phyloP scores from a whole-genome alignment of 2,797 vertebrate species.

The Moxostoma hubbsi region DNA sequence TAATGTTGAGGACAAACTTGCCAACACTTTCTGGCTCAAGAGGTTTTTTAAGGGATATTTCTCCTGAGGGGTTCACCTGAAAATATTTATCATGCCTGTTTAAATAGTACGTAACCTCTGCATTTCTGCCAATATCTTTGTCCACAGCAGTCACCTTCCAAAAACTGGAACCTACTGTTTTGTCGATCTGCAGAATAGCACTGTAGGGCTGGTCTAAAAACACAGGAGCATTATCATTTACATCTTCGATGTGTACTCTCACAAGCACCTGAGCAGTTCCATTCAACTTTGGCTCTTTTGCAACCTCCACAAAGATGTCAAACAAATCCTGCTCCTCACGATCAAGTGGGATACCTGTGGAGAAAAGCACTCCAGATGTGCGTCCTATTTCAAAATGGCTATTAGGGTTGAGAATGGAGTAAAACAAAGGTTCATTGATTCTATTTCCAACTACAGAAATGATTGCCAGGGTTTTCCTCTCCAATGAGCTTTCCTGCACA shows the following conservation, averaged over 20 bases:
- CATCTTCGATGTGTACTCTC: constrained; percentile 80
- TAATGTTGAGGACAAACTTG: constrained; percentile 79
- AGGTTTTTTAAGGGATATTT: constrained; percentile 79
- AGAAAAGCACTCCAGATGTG: constrained; percentile 85
- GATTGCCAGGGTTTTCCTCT: constrained; percentile 78
- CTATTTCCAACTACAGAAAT: constrained; percentile 79
- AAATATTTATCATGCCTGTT: constrained; percentile 81
- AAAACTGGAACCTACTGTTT: constrained; percentile 75
- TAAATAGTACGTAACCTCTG: constrained; percentile 79
- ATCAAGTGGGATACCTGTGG: constrained; percentile 83
- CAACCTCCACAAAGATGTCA: constrained; percentile 82
- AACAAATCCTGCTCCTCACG: constrained; percentile 81
- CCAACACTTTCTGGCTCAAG: constrained; percentile 79
- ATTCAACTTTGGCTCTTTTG: constrained; percentile 73
- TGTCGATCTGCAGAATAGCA: constrained; percentile 78
- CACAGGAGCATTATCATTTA: constrained; percentile 82
- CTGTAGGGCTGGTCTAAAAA: constrained; percentile 86
- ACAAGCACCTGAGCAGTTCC: constrained; percentile 78
- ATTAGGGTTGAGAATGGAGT: constrained; percentile 84
- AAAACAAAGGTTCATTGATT: constrained; percentile 85
- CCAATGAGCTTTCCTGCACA: constrained; percentile 80
- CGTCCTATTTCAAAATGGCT: constrained; percentile 81
- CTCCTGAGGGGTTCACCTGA: constrained; percentile 78
- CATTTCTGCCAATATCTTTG: constrained; percentile 79
- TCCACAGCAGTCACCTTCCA: constrained; percentile 79